A percentile compares a stretch with the other conserved stretches of the same genome.
Evolutionary conservation across 2,888 invertebrate species (phyloP).

Genomic region (Habrosyne pyritoides): DNA sequence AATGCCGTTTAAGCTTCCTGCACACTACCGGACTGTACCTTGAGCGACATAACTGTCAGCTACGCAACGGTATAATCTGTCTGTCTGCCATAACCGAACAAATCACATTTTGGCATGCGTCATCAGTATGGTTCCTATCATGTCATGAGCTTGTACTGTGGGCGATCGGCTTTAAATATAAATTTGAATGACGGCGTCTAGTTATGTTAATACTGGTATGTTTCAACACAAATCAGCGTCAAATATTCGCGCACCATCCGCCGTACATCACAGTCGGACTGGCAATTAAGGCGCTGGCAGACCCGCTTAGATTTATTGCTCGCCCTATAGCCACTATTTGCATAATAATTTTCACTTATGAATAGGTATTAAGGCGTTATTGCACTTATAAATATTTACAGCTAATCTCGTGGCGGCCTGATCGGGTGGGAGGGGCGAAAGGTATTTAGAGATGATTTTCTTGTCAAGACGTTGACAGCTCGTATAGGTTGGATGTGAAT

Average conservation of each 20-base stretch:
- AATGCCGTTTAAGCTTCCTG: background rate
- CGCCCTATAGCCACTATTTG: conserved; percentile 76
- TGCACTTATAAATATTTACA: conserved; percentile 81
- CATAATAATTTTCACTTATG: conserved; percentile 84
- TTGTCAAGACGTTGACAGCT: conserved; percentile 65
- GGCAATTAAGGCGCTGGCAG: conserved; percentile 66
- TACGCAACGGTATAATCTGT: background rate
- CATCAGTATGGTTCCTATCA: conserved; percentile 9
- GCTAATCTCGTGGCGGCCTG: conserved; percentile 43
- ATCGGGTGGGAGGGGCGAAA: conserved; percentile 58
- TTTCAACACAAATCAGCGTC: conserved; percentile 49
- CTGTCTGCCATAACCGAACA: background rate
- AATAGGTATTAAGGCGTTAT: conserved; percentile 80
- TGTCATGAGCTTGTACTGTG: conserved; percentile 5
- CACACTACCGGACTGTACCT: background rate
- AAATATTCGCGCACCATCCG: conserved; percentile 33
- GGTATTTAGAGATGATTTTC: conserved; percentile 61
- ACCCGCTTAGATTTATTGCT: conserved; percentile 61
- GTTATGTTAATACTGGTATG: conserved; percentile 41
- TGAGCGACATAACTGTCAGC: background rate
- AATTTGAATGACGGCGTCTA: conserved; percentile 31
- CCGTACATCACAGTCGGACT: conserved; percentile 21
- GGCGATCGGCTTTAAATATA: conserved; percentile 12
- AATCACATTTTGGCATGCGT: conserved; percentile 21
- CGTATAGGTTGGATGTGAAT: conserved; percentile 58